A percentile compares a stretch with the other conserved stretches of the same genome.
Evolutionary conservation across 2,797 vertebrate species (phyloP).

Genomic region (Gallinago solitaria): DNA sequence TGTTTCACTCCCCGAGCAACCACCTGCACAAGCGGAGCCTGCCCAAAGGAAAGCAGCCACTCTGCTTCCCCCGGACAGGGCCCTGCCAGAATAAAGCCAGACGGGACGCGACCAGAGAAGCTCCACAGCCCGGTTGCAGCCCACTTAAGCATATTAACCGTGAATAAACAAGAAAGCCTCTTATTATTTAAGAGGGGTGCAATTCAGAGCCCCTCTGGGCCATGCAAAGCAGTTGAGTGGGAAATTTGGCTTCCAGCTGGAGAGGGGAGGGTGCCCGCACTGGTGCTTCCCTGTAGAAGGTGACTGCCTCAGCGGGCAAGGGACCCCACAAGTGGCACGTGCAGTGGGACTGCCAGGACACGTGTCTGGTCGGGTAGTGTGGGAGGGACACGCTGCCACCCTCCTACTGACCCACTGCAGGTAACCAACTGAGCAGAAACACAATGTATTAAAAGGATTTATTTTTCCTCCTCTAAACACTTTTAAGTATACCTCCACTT

Average conservation of each 20-base stretch:
- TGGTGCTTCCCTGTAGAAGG: fast-evolving
- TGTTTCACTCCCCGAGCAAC: not conserved
- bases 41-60: not conserved
- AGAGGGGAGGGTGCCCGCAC: fast-evolving
- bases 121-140: not conserved
- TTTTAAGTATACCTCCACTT: not conserved
- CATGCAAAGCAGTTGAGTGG: not conserved
- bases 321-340: fast-evolving
- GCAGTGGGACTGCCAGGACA: fast-evolving
- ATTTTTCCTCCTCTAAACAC: not conserved
- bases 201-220: not conserved
- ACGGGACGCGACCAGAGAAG: not conserved
- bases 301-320: fast-evolving
- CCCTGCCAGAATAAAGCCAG: too few species aligned
- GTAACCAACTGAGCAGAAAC: fast-evolving
- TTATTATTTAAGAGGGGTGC: too few species aligned
- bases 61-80: not conserved
- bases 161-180: fast-evolving
- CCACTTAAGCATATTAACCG: fast-evolving
- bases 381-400: fast-evolving
- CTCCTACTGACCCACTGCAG: fast-evolving
- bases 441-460: not conserved
- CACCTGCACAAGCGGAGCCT: not conserved
- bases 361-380: fast-evolving
- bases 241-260: not conserved